phyloP scores from a whole-genome alignment of 2,797 vertebrate species.

The Myiothlypis coronata region DNA sequence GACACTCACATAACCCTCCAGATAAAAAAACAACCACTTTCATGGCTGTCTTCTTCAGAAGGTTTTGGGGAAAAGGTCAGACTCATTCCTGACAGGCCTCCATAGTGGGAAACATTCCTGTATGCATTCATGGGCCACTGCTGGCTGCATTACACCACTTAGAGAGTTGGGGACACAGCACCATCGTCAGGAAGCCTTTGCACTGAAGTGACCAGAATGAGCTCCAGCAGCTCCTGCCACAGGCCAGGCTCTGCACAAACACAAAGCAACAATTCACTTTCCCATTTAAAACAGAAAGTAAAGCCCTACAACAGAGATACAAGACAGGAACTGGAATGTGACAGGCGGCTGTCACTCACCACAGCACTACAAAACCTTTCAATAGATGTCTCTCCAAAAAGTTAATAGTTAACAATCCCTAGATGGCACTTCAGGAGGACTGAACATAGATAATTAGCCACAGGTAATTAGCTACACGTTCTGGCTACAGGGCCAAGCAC shows the following conservation, averaged over 20 bases:
- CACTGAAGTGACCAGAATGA: neutral
- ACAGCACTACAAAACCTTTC: neutral
- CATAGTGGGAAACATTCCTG: neutral
- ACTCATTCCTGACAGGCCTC: neutral
- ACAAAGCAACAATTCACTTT: neutral
- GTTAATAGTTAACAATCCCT: neutral
- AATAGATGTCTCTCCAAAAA: neutral
- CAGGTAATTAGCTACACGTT: neutral
- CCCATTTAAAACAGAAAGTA: neutral
- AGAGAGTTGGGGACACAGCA: rapidly evolving
- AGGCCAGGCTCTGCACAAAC: neutral
- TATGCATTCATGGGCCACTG: rapidly evolving
- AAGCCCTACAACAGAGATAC: neutral
- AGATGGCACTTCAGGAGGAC: neutral
- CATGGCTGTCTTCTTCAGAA: neutral
- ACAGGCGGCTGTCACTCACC: neutral
- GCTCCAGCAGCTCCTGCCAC: neutral
- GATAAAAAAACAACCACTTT: neutral
- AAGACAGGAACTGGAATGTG: neutral
- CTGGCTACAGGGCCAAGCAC: neutral
- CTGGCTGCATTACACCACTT: neutral
- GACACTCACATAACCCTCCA: neutral
- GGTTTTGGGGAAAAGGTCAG: neutral
- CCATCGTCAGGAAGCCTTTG: neutral
- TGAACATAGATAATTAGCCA: neutral